Base-by-base conservation (phyloP, 92 coral and sea anemone species). In the Phymanthus crucifer region DNA sequence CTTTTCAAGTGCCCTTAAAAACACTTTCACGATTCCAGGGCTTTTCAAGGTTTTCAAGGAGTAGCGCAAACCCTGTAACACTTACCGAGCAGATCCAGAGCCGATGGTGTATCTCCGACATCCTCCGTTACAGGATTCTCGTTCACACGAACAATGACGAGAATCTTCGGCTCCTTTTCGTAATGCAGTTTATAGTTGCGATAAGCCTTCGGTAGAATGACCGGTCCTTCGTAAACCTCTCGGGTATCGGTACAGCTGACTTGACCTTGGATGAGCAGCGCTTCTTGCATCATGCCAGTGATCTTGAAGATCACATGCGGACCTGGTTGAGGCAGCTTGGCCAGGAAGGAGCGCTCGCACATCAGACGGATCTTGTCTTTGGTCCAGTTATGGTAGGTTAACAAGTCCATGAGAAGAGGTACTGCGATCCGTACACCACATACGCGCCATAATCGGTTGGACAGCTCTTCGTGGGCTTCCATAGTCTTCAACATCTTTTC, bases 401-500 rank as follows among this genome's bases (percentile, higher is more conserved):
- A 92, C 64, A 88, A 87, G 56, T 90, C 95, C 91, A 95, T 85
- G 18, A 95, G 93, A 10, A 93, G 93, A 17, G 99, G 99, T 5
- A 95, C 99, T 18, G 99, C 98, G 37, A 95, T 85, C 75, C 99
- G 91, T 6, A 95, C 91, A 34, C 96, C 93, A 57, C 96, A 90
- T 7, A 95, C 99, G 34, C 89, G 90, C 99, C 99, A 95, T 56
- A 95, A 74, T 38, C 90, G 75, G 66, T 93, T 89, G 32, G 80
- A 74, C 4, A 95, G 96, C 11, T 80, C 78, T 14, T 92, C 94
- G 52, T 84, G 89, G 27, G 58, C 79, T 43, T 46, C 75, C 89
- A 93, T 85, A 13, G 89, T 87, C 52, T 85, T 66, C 27, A 27
- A 58, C 94, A 95, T 90, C 66, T 93, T 85, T 5, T 81, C 87